Percentiles rank a stretch among this genome's conserved stretches.
Conservation (phyloP, 1,140 invertebrate species). For the Globodera ellingtonae region DNA sequence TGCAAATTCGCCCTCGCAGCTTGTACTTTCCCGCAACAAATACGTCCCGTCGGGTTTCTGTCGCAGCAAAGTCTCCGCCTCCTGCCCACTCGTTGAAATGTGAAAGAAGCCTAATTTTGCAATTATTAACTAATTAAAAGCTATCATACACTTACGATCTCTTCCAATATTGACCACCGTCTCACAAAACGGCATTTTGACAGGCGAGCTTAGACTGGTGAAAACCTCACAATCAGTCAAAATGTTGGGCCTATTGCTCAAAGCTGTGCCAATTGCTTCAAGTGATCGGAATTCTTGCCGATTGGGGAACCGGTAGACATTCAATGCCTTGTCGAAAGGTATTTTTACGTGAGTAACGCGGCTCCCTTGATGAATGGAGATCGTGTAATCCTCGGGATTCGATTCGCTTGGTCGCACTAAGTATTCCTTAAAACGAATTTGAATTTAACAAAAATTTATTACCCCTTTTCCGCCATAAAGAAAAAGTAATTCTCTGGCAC, state of each 20-base stretch:
- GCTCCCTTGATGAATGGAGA: conserved; percentile 51
- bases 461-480: conserved; percentile 50
- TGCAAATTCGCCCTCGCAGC: conserved; percentile 47
- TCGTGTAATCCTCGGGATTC: conserved; percentile 44
- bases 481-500: conserved; percentile 47
- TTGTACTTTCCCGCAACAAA: conserved; percentile 35
- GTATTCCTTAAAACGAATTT: conserved; percentile 37
- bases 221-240: conserved; percentile 39
- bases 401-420: conserved; percentile 47
- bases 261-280: conserved; percentile 28
- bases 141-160: conserved; percentile 18
- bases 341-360: conserved; percentile 53
- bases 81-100: conserved; percentile 36
- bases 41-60: conserved; percentile 52
- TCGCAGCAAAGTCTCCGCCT: conserved; percentile 48
- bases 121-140: conserved; percentile 34
- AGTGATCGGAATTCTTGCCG: conserved; percentile 50
- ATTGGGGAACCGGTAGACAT: conserved; percentile 44
- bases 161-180: conserved; percentile 40
- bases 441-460: conserved; percentile 22
- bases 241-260: conserved; percentile 39
- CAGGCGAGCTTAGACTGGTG: conserved; percentile 40
- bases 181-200: conserved; percentile 41
- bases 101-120: conserved; percentile 43
- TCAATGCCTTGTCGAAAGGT: conserved; percentile 20